These are phyloP conservation scores for Melanotaenia duboulayi DNA, from an alignment of 2,113 vertebrate species.

Conservation along the genomic window DNA sequence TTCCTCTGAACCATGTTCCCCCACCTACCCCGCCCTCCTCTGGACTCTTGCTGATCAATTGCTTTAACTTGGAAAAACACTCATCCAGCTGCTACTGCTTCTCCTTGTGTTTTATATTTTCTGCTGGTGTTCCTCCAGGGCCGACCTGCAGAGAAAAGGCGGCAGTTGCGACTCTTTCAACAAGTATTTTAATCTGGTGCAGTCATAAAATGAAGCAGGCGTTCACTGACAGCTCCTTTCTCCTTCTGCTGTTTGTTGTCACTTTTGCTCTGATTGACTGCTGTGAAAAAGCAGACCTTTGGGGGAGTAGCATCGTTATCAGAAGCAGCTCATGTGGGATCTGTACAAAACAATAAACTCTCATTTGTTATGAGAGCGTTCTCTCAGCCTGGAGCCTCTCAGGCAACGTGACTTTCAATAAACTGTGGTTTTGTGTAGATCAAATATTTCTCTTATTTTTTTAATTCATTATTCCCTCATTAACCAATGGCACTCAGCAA, in stretches of 20 bases:
- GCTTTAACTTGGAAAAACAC: conserved; percentile 69
- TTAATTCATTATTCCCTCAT: conserved; percentile 70
- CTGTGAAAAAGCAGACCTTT: conserved; percentile 32
- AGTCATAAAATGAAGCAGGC: conserved; percentile 32
- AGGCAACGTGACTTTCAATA: conserved; percentile 64
- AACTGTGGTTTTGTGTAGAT: conserved; percentile 53
- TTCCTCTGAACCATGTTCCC: conserved; percentile 67
- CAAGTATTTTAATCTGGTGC: conserved; percentile 21
- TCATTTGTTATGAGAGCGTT: conserved; percentile 50
- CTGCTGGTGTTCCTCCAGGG: conserved; percentile 12
- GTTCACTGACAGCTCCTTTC: conserved; percentile 48
- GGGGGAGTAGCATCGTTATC: conserved; percentile 45
- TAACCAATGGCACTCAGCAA: conserved; percentile 79
- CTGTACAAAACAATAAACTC: conserved; percentile 55
- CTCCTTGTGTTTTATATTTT: conserved; percentile 42
- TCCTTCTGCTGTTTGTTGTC: conserved; percentile 54
- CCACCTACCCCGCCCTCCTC: conserved; percentile 27
- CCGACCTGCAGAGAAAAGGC: conserved; percentile 31
- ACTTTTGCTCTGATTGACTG: conserved; percentile 62
- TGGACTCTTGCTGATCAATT: conserved; percentile 68
- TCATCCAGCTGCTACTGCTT: conserved; percentile 68
- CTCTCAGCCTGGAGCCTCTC: conserved; percentile 39
- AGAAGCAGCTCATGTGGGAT: conserved; percentile 53
- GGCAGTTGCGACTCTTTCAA: conserved; percentile 3
- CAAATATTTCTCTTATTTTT: conserved; percentile 61